Conservation (phyloP, 2,797 vertebrate species). For the Crenichthys baileyi region DNA sequence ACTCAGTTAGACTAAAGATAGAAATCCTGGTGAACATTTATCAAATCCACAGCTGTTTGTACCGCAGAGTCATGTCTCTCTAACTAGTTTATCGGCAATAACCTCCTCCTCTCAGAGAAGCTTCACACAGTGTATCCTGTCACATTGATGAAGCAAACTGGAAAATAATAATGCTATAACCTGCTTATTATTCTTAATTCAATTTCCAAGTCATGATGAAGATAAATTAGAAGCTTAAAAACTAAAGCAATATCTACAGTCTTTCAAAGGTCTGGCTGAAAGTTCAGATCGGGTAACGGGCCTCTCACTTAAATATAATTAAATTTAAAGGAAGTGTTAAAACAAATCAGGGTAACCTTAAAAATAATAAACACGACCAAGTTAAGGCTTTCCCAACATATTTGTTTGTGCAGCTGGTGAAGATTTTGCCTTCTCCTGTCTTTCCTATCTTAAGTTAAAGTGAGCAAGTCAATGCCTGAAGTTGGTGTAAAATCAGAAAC, state of each 20-base stretch:
- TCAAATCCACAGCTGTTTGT: constrained; percentile 4
- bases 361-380: too few species aligned
- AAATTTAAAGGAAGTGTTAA: neutral
- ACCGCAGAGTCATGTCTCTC: neutral
- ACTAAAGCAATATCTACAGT: neutral
- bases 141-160: constrained; percentile 28
- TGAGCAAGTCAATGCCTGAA: too few species aligned
- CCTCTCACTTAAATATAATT: neutral
- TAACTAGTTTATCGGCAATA: constrained; percentile 21
- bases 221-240: constrained; percentile 32
- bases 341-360: too few species aligned
- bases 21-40: neutral
- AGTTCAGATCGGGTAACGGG: constrained; percentile 2
- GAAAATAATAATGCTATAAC: constrained; percentile 32
- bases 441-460: too few species aligned
- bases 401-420: too few species aligned
- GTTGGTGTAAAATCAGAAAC: too few species aligned
- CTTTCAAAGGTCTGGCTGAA: constrained; percentile 9
- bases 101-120: constrained; percentile 7
- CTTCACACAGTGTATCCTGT: neutral
- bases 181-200: constrained; percentile 32
- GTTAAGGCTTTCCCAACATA: too few species aligned
- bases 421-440: too few species aligned
- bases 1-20: neutral
- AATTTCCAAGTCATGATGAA: constrained; percentile 40